Base-by-base conservation (phyloP, 2,113 vertebrate genomes). In the Xyliphius kryptos region DNA sequence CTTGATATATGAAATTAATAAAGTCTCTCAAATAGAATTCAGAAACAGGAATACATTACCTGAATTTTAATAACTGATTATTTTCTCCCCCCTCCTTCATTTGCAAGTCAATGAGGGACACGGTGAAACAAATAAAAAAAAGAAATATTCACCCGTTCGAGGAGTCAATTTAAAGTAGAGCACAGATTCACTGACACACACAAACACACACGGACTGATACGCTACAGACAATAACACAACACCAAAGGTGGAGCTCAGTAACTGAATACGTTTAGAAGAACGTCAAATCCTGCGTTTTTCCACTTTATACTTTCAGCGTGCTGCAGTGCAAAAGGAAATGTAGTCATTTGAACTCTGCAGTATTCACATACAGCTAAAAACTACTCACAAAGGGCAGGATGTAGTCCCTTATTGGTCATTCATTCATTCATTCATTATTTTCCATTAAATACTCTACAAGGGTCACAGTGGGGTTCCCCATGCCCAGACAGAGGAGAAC, bases 1-100 rank as follows among this genome's bases (percentile, higher is more conserved):
- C n/a, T n/a, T 93, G 92, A 93, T 97, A 94, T 96, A 97, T 95
- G 91, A 95, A 97, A 98, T 97, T 97, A 97, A 97, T 97, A 97
- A 95, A 88, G 89, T 93, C 93, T 92, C 92, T 93, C 92, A 96
- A 95, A 96, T 94, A 95, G 92, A 95, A 96, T 95, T 88, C 94
- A 93, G 89, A 91, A 95, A 92, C 89, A 92, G 90, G 92, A 95
- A 98, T 97, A 93, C 90, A 96, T 96, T 95, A 96, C 89, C 91
- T 95, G 92, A 89, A 97, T 96, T 93, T 97, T 93, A 93, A 93
- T 92, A 95, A 92, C 85, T 86, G 85, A 74, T 77, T 83, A 79
- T 82, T 69, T n/a, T n/a, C n/a, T n/a, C n/a, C 32, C 14, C 46
- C 66, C 40, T 17, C 22, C 56, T 46, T 21, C 62, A 84, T 87